These are phyloP conservation scores for Dolichotis patagonum DNA, from an alignment of 2,113 vertebrate species.

Conservation along the genomic window DNA sequence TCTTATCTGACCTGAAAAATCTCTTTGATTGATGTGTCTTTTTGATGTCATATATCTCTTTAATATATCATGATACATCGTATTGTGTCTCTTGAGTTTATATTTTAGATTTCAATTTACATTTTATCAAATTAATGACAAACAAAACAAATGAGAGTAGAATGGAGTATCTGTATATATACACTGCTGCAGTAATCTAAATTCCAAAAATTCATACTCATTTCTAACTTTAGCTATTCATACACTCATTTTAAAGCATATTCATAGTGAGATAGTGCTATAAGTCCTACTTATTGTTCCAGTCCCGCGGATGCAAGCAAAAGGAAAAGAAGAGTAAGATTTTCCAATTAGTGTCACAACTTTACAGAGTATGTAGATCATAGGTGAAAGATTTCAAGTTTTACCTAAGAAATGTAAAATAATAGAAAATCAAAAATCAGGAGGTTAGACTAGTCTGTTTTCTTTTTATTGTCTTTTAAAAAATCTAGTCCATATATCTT, in stretches of 20 bases:
- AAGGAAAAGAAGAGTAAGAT: not conserved
- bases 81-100: not conserved
- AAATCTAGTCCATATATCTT: not conserved
- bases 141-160: not conserved
- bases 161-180: not conserved
- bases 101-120: not conserved
- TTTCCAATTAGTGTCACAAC: not conserved
- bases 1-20: not conserved
- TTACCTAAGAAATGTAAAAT: not conserved
- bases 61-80: not conserved
- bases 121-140: not conserved
- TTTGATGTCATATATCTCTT: not conserved
- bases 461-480: not conserved
- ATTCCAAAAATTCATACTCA: not conserved
- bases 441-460: not conserved
- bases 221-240: not conserved
- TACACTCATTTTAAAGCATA: not conserved
- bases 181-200: not conserved
- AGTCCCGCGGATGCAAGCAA: accelerated
- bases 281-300: not conserved
- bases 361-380: not conserved
- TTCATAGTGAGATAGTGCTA: not conserved
- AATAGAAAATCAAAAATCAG: not conserved
- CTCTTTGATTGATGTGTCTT: not conserved
- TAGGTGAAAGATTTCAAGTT: not conserved